Percentiles rank a stretch among this genome's conserved stretches.
Conservation (phyloP, 2,888 invertebrate genomes). For the Dioctria rufipes region DNA sequence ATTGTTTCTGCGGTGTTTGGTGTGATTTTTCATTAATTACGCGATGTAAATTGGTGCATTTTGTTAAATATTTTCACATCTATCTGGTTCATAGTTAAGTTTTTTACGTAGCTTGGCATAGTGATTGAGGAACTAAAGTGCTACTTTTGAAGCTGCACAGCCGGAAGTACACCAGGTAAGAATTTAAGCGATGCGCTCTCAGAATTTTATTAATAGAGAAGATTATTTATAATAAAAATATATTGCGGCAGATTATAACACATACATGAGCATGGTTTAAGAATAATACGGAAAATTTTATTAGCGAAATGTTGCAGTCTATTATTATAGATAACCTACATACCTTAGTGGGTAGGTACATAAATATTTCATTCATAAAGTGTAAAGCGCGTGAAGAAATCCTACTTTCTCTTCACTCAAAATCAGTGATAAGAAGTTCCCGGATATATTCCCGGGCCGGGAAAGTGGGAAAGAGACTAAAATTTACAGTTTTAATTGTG, state of each 20-base stretch:
- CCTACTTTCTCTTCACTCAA: not conserved
- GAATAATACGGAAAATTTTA: too few species aligned
- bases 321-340: constrained; percentile 6
- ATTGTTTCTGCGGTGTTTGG: constrained; percentile 2
- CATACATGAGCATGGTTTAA: too few species aligned
- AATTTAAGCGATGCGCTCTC: too few species aligned
- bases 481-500: constrained; percentile 17
- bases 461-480: not conserved
- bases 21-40: not conserved
- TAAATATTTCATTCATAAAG: constrained; percentile 32
- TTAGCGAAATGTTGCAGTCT: constrained; percentile 7
- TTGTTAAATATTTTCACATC: constrained; percentile 10
- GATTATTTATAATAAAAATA: too few species aligned
- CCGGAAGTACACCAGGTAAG: too few species aligned
- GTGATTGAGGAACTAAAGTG: too few species aligned
- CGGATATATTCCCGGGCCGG: not conserved
- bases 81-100: too few species aligned
- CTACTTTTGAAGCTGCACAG: too few species aligned
- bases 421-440: not conserved
- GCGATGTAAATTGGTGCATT: not conserved
- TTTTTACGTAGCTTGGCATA: too few species aligned
- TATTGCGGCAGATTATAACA: too few species aligned
- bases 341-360: too few species aligned
- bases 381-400: not conserved
- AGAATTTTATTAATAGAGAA: too few species aligned